Percentiles rank a stretch among this genome's conserved stretches.
Conservation (phyloP, 2,797 vertebrate genomes). For the Rhynchotus rufescens region DNA sequence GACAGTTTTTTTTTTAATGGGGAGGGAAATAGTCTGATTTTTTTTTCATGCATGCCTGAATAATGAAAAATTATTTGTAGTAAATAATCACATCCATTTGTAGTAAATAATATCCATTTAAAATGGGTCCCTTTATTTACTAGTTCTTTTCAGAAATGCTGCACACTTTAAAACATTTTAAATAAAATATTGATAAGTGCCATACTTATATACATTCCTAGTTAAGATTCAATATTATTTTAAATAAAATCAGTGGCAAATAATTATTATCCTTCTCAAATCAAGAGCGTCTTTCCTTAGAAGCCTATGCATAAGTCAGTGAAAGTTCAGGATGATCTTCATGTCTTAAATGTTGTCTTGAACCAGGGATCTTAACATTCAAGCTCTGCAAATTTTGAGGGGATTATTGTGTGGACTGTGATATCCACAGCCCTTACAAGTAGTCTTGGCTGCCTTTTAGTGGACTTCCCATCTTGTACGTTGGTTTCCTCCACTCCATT, state of each 20-base stretch:
- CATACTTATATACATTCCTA: not conserved
- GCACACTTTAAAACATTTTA: not conserved
- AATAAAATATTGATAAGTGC: not conserved
- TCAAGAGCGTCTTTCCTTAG: not conserved
- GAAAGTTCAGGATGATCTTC: not conserved
- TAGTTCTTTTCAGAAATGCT: not conserved
- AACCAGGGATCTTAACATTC: not conserved
- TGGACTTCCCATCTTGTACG: not conserved
- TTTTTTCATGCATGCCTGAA: not conserved
- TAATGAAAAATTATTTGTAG: not conserved
- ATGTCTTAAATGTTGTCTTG: not conserved
- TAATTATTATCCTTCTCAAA: not conserved
- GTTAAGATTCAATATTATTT: not conserved
- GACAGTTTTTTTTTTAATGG: not conserved
- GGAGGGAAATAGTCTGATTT: not conserved
- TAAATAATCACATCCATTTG: no score
- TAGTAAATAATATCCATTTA: not conserved
- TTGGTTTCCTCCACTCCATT: not conserved
- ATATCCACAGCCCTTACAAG: not conserved
- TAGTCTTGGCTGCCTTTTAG: not conserved
- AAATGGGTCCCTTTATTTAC: not conserved
- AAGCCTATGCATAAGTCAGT: not conserved
- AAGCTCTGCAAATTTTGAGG: not conserved
- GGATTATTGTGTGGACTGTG: not conserved
- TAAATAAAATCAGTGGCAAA: not conserved